phyloP scores from a whole-genome alignment of 1,140 invertebrate genomes.

The Drosophila erecta region DNA sequence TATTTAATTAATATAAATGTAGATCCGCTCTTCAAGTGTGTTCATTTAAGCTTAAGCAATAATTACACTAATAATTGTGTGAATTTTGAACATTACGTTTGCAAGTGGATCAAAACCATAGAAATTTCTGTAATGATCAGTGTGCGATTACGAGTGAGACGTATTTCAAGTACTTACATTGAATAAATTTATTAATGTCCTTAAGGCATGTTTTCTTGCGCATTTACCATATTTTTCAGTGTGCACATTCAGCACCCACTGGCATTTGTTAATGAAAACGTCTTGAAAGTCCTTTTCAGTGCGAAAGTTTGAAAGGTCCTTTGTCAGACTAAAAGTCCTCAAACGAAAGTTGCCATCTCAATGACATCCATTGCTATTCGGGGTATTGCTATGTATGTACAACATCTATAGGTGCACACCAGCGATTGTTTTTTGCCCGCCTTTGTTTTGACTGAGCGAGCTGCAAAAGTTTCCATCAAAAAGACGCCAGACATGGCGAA shows the following conservation, averaged over 20 bases:
- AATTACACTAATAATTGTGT: too few species aligned
- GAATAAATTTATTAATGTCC: not conserved
- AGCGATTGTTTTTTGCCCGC: constrained; percentile 19
- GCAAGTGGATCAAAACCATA: not conserved
- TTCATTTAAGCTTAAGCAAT: too few species aligned
- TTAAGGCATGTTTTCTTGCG: not conserved
- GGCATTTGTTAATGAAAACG: constrained; percentile 7
- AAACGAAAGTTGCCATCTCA: constrained; percentile 37
- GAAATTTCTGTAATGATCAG: not conserved
- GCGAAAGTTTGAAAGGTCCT: constrained; percentile 27
- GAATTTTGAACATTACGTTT: too few species aligned
- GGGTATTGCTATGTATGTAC: not conserved
- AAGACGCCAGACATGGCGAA: constrained; percentile 33
- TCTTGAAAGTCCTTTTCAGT: constrained; percentile 2
- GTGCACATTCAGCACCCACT: not conserved
- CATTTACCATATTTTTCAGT: not conserved
- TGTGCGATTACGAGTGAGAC: not conserved
- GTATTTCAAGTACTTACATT: not conserved
- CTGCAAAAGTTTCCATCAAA: constrained; percentile 38
- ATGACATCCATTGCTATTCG: constrained; percentile 27
- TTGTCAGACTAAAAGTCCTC: constrained; percentile 27
- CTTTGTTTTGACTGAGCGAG: constrained; percentile 46
- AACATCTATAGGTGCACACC: constrained; percentile 6
- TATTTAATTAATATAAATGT: too few species aligned
- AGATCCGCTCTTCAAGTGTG: too few species aligned